Evolutionary conservation across 2,113 vertebrate genomes (phyloP).

Genomic region (Thalassoma bifasciatum): DNA sequence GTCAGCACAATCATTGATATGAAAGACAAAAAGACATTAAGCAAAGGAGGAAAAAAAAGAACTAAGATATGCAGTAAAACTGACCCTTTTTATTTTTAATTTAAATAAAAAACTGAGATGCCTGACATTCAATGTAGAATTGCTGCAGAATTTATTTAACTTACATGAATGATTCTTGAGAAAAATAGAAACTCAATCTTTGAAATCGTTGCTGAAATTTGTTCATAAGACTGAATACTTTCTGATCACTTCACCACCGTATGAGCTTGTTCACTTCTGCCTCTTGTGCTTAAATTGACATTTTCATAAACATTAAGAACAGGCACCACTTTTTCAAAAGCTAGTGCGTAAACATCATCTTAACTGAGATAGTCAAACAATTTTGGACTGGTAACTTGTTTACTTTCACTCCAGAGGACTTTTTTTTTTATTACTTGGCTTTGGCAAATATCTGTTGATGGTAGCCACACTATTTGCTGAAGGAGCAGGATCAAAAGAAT

Average conservation of each 20-base stretch:
- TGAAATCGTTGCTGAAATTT: neutral
- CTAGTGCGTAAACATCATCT: constrained; percentile 36
- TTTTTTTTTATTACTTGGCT: too few species aligned
- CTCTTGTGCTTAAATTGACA: constrained; percentile 51
- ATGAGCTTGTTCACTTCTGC: neutral
- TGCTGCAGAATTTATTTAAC: neutral
- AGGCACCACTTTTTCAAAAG: neutral
- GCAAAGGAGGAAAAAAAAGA: neutral
- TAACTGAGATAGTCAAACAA: too few species aligned
- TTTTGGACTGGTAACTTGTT: too few species aligned
- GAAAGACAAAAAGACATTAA: neutral
- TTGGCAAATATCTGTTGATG: too few species aligned
- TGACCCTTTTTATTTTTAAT: neutral
- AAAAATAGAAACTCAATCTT: constrained; percentile 1
- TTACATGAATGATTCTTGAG: neutral
- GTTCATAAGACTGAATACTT: constrained; percentile 1
- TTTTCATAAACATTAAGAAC: neutral
- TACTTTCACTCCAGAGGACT: too few species aligned
- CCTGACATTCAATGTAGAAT: constrained; percentile 2
- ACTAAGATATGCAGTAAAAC: neutral
- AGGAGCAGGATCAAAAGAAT: too few species aligned
- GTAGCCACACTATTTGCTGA: too few species aligned
- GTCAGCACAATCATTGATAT: constrained; percentile 34
- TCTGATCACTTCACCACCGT: neutral
- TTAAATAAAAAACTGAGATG: neutral